Percentiles rank a stretch among this genome's conserved stretches.
These are phyloP conservation scores for Gallinago stenura DNA, from an alignment of 2,797 vertebrate genomes.

Conservation along the genomic window DNA sequence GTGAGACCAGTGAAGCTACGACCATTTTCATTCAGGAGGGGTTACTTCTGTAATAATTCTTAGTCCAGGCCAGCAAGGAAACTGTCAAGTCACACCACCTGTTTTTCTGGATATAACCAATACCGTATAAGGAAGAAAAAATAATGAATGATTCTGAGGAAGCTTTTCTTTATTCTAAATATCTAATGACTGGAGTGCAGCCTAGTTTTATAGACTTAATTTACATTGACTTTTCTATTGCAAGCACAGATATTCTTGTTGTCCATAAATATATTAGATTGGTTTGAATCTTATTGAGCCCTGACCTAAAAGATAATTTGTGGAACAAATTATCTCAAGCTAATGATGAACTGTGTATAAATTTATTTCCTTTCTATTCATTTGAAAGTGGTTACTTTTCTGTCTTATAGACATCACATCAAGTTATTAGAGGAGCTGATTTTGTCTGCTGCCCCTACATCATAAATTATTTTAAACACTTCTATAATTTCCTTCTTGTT, in stretches of 20 bases:
- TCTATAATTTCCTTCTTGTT: background rate
- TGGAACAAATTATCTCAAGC: background rate
- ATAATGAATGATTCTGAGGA: background rate
- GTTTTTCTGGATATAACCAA: background rate
- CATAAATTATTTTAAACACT: background rate
- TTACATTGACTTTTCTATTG: background rate
- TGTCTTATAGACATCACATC: background rate
- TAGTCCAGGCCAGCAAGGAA: background rate
- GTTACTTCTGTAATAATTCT: background rate
- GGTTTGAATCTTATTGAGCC: background rate
- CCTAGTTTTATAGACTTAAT: background rate
- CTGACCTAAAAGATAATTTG: background rate
- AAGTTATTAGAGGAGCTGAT: background rate
- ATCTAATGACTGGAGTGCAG: background rate
- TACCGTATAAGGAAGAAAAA: background rate
- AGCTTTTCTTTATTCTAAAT: background rate
- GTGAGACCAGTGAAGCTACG: background rate
- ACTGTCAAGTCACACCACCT: background rate
- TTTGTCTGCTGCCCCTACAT: background rate
- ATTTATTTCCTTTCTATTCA: background rate
- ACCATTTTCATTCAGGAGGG: background rate
- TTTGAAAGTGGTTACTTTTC: background rate
- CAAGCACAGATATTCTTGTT: background rate
- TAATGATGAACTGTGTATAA: background rate
- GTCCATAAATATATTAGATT: background rate